These are phyloP conservation scores for Hypercompe scribonia DNA, from an alignment of 2,888 invertebrate species.

Conservation along the genomic window DNA sequence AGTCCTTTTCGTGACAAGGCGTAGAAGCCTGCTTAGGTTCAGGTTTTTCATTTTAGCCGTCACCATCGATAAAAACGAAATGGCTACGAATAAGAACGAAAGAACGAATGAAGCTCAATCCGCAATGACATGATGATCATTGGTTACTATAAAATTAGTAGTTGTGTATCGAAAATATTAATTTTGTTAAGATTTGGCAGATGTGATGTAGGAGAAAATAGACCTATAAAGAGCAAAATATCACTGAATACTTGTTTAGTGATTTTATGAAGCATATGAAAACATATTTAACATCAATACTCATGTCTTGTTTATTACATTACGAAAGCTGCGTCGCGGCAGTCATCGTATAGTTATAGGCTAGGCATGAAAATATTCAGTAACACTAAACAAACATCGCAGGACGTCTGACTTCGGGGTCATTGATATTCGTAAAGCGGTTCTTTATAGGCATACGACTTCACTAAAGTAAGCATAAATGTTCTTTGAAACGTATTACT, in stretches of 20 bases:
- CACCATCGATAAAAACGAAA: background rate
- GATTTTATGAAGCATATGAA: background rate
- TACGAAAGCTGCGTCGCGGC: constrained; percentile 30
- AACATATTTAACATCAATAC: constrained; percentile 48
- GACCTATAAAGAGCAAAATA: background rate
- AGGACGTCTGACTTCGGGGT: constrained; percentile 51
- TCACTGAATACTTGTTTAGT: background rate
- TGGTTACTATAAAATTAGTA: background rate
- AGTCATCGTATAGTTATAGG: constrained; percentile 19
- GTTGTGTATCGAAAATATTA: too few species aligned
- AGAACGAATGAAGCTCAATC: background rate
- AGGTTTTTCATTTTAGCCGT: background rate
- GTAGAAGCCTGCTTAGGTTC: too few species aligned
- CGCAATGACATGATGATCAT: background rate
- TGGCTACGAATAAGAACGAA: background rate
- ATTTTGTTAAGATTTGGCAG: background rate
- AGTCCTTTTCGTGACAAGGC: too few species aligned
- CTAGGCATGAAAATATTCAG: constrained; percentile 46
- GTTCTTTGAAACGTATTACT: constrained; percentile 35
- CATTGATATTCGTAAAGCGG: constrained; percentile 60
- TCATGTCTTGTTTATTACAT: constrained; percentile 47
- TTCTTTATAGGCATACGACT: constrained; percentile 48
- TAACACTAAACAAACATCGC: constrained; percentile 56
- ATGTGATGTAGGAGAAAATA: background rate
- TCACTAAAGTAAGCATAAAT: constrained; percentile 41